Conservation (phyloP, 2,113 vertebrate species). For the Formicarius rufipectus region DNA sequence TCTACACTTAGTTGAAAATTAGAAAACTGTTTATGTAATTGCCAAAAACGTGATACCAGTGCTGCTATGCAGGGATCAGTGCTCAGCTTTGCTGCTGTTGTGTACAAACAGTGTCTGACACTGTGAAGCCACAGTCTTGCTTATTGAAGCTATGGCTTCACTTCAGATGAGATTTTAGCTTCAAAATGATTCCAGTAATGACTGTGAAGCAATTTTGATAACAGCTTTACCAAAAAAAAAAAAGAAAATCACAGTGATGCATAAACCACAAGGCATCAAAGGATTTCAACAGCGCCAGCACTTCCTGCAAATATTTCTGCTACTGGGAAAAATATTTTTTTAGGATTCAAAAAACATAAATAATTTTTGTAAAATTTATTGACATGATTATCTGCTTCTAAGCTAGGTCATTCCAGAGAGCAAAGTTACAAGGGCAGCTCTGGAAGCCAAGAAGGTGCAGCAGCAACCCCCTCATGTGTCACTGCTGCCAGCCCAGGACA, state of each 20-base stretch:
- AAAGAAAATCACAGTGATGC: neutral
- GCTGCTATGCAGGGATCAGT: neutral
- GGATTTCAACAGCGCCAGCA: neutral
- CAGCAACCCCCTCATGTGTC: neutral
- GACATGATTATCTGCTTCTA: neutral
- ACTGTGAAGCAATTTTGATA: conserved; percentile 5
- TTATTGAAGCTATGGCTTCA: neutral
- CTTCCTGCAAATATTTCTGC: neutral
- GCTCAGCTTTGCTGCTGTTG: neutral
- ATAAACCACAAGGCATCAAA: neutral
- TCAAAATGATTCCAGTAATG: neutral
- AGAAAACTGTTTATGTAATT: neutral
- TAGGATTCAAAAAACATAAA: neutral
- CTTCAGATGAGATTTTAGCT: neutral
- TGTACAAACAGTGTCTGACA: neutral
- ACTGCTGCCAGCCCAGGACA: rapidly evolving
- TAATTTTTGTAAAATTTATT: neutral
- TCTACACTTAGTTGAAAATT: neutral
- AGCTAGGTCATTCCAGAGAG: neutral
- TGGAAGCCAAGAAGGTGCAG: neutral
- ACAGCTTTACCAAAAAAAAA: neutral
- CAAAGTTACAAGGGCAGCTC: neutral
- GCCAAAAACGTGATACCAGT: neutral
- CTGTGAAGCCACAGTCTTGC: neutral
- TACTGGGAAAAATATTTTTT: neutral